phyloP scores from a whole-genome alignment of 2,797 vertebrate genomes.

The Sebastes diploproa region DNA sequence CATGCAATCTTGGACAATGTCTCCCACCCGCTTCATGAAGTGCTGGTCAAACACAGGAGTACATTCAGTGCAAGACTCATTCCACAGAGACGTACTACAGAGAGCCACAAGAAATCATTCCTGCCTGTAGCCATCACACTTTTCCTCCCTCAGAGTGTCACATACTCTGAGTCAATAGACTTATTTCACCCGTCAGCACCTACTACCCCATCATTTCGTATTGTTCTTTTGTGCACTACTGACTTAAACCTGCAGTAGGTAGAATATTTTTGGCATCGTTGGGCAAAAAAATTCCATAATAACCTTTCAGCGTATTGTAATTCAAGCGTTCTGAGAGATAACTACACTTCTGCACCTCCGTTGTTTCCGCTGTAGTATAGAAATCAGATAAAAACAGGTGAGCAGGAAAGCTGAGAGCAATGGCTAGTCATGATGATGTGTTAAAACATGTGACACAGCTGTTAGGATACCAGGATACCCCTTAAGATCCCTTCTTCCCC shows the following conservation, averaged over 20 bases:
- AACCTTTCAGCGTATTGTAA: too few relatives aligned
- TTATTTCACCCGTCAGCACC: background rate
- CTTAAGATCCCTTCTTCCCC: background rate
- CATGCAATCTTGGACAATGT: too few relatives aligned
- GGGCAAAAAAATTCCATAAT: too few relatives aligned
- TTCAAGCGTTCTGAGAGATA: too few relatives aligned
- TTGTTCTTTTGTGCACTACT: background rate
- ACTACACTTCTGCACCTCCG: too few relatives aligned
- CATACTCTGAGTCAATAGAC: background rate
- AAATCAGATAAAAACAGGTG: background rate
- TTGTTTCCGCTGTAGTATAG: background rate
- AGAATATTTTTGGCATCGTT: too few relatives aligned
- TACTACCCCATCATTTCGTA: background rate
- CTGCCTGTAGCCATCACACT: too few relatives aligned
- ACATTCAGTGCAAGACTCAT: too few relatives aligned
- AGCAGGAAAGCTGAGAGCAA: background rate
- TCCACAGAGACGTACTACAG: too few relatives aligned
- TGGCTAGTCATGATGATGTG: background rate
- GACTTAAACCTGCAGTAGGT: background rate
- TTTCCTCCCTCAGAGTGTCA: background rate
- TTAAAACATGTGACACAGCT: slow-evolving; percentile 33
- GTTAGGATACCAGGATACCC: slow-evolving; percentile 27
- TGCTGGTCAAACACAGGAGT: too few relatives aligned
- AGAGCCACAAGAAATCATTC: too few relatives aligned
- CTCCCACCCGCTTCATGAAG: too few relatives aligned